Conservation (phyloP, 1,140 invertebrate genomes). For the Choristoneura fumiferana region DNA sequence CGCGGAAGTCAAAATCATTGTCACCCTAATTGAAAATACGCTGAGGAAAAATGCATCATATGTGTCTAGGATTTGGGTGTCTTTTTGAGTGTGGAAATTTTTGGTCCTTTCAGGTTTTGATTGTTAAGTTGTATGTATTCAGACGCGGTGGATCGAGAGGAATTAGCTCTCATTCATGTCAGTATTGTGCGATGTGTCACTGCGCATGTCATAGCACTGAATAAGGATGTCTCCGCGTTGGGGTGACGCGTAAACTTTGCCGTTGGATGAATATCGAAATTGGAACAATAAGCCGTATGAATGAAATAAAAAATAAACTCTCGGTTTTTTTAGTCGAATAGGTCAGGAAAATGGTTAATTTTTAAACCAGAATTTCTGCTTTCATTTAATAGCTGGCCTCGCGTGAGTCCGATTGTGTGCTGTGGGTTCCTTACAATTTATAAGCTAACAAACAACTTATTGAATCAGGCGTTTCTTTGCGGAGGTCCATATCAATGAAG, state of each 20-base stretch:
- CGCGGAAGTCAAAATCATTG: constrained; percentile 62
- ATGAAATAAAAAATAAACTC: too few species aligned
- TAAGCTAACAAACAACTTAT: too few species aligned
- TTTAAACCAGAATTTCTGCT: too few species aligned
- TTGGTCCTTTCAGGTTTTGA: constrained; percentile 34
- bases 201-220: constrained; percentile 28
- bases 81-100: constrained; percentile 18
- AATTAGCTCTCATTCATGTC: constrained; percentile 68
- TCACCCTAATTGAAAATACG: constrained; percentile 28
- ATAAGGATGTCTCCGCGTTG: constrained; percentile 11
- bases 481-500: too few species aligned
- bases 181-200: constrained; percentile 43
- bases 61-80: background rate
- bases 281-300: too few species aligned
- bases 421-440: too few species aligned
- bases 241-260: background rate
- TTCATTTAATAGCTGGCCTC: too few species aligned
- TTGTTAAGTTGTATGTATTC: constrained; percentile 39
- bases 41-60: background rate
- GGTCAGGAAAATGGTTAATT: too few species aligned
- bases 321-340: too few species aligned
- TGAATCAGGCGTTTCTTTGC: too few species aligned
- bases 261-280: constrained; percentile 1
- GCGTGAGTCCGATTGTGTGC: too few species aligned
- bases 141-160: constrained; percentile 58